A percentile compares a stretch with the other conserved stretches of the same genome.
phyloP scores from a whole-genome alignment of 2,113 vertebrate species.

The Halichoeres trimaculatus region DNA sequence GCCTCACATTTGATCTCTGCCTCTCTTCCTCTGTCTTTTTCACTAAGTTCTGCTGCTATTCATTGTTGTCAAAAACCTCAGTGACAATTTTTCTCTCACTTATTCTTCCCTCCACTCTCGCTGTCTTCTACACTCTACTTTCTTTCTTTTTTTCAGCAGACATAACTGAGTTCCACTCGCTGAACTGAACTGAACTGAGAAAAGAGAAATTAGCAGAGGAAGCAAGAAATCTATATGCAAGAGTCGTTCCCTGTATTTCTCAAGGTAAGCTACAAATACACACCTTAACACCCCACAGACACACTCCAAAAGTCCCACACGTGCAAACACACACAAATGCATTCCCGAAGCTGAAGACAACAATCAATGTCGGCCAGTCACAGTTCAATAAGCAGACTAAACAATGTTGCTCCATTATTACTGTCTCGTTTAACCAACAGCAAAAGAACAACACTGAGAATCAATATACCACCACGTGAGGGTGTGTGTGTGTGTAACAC shows the following conservation, averaged over 20 bases:
- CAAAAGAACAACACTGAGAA: slow-evolving; percentile 66
- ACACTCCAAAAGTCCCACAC: neutral
- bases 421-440: slow-evolving; percentile 79
- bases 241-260: slow-evolving; percentile 3
- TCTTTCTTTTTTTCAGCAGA: neutral
- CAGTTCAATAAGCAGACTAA: slow-evolving; percentile 76
- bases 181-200: neutral
- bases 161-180: slow-evolving; percentile 7
- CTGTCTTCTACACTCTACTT: neutral
- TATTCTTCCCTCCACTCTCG: neutral
- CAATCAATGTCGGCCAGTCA: slow-evolving; percentile 75
- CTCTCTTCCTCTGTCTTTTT: slow-evolving; percentile 14
- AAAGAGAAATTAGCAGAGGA: slow-evolving; percentile 12
- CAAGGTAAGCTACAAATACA: slow-evolving; percentile 14
- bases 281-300: neutral
- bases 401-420: slow-evolving; percentile 78
- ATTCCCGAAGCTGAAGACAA: slow-evolving; percentile 54
- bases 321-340: slow-evolving; percentile 3
- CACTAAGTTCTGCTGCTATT: neutral
- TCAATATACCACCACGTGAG: slow-evolving; percentile 66
- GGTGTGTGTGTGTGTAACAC: slow-evolving; percentile 23
- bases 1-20: neutral
- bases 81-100: slow-evolving; percentile 15
- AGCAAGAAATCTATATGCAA: slow-evolving; percentile 5
- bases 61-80: slow-evolving; percentile 20